Evolutionary conservation across 1,140 invertebrate species (phyloP), one percentile per base, ranked within the genome.

Genomic region (Drosophila melanogaster): DNA sequence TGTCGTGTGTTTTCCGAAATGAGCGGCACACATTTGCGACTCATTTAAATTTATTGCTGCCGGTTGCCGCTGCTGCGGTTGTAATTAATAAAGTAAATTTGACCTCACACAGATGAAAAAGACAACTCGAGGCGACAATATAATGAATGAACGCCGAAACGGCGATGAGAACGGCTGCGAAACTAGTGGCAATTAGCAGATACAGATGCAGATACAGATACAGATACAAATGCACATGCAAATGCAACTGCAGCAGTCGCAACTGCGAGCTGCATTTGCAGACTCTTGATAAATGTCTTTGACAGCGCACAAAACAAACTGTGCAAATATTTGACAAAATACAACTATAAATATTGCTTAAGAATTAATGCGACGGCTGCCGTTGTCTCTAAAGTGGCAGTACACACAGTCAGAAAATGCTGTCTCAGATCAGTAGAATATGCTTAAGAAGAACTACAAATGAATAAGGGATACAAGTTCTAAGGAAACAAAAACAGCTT

Each of bases 291-390:
- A 89, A 89, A 89, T 89, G 85, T 65, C 85, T 84, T 84, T 87
- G 77, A 70, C 84, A 90, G 72, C 84, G 67, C 51, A 46, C 64
- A 89, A 77, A 89, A 89, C 84, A 89, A 89, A 89, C 84, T 89
- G 84, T 89, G 84, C 84, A 89, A 89, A 89, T 89, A 89, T 89
- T 89, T 90, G 85, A 89, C 84, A 89, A 89, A 89, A 89, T 89
- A 89, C 85, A 89, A 89, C 84, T 90, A 89, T 89, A 89, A 89
- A 89, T 89, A 89, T 89, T 89, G 85, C 84, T 87, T 69, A 89
- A 89, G 84, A 89, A 89, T 89, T 89, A 89, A 89, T 89, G 84
- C 67, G 60, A 44, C 79, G 65, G 65, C 77, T 53, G 73, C 47
- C 30, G 70, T 26, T 33, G 50, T 22, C 17, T 24, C 24, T 40